Conservation (phyloP, 2,113 vertebrate species). For the Hiodon alosoides region DNA sequence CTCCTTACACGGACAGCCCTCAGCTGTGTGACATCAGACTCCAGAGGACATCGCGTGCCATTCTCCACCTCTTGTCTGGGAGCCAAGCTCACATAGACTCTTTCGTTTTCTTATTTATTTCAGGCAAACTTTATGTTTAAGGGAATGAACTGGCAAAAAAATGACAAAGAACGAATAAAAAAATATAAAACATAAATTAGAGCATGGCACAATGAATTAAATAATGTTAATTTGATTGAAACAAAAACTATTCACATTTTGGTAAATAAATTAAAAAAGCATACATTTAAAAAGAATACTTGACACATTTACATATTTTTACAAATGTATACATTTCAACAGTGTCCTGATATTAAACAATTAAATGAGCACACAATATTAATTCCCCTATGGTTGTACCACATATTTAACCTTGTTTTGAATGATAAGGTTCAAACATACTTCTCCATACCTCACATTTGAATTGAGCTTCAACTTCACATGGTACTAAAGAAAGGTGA, state of each 20-base stretch:
- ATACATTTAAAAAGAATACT: no score
- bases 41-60: no score
- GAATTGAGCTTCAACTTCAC: not conserved
- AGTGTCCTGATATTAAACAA: not conserved
- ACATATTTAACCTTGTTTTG: not conserved
- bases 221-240: constrained; percentile 11
- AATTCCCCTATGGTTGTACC: not conserved
- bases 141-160: not conserved
- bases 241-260: constrained; percentile 30
- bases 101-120: no score
- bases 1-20: no score
- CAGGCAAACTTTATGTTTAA: not conserved
- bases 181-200: not conserved
- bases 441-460: not conserved
- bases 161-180: not conserved
- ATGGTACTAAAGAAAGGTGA: not conserved
- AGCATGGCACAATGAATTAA: constrained; percentile 25
- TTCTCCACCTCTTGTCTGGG: no score
- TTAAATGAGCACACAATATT: not conserved
- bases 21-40: no score
- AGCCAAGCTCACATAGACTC: no score
- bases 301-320: not conserved
- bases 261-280: constrained; percentile 49
- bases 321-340: not conserved
- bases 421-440: not conserved